Evolutionary conservation across 2,888 invertebrate species (phyloP).

Genomic region (Dynastes grantii): DNA sequence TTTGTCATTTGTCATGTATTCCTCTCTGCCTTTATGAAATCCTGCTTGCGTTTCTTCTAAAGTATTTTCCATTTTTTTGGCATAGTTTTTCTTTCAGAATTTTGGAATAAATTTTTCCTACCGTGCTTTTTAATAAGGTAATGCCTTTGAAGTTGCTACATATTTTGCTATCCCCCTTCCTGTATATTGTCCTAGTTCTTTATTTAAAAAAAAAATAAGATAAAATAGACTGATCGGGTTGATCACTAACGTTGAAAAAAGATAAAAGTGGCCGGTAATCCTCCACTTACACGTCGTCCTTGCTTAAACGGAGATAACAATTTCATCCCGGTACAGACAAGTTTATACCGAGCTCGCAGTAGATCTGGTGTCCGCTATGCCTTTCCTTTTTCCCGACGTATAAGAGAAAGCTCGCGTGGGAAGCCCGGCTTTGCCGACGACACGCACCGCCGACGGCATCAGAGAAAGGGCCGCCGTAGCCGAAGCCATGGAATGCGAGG

Average conservation of each 20-base stretch:
- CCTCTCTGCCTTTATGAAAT: too few species aligned
- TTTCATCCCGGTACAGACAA: conserved; percentile 36
- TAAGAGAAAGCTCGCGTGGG: neutral
- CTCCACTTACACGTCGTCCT: neutral
- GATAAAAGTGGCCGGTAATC: neutral
- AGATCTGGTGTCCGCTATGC: conserved; percentile 16
- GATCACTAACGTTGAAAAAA: conserved; percentile 6
- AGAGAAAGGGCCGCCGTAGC: conserved; percentile 30
- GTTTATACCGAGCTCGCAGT: conserved; percentile 34
- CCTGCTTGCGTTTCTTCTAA: too few species aligned
- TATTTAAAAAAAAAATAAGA: conserved; percentile 11
- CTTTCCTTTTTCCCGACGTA: conserved; percentile 21
- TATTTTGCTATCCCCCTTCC: too few species aligned
- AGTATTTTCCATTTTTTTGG: too few species aligned
- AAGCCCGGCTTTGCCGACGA: conserved; percentile 11
- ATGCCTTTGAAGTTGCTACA: too few species aligned
- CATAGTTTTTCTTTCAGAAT: too few species aligned
- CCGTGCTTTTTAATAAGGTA: too few species aligned
- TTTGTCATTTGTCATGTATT: too few species aligned
- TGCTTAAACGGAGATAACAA: conserved; percentile 36
- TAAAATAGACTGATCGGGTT: neutral
- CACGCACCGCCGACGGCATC: conserved; percentile 30
- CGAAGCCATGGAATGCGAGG: conserved; percentile 69
- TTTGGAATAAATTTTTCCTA: too few species aligned
- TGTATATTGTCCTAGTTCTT: neutral